Conservation (phyloP, 2,797 vertebrate genomes). For the Macropodus opercularis region DNA sequence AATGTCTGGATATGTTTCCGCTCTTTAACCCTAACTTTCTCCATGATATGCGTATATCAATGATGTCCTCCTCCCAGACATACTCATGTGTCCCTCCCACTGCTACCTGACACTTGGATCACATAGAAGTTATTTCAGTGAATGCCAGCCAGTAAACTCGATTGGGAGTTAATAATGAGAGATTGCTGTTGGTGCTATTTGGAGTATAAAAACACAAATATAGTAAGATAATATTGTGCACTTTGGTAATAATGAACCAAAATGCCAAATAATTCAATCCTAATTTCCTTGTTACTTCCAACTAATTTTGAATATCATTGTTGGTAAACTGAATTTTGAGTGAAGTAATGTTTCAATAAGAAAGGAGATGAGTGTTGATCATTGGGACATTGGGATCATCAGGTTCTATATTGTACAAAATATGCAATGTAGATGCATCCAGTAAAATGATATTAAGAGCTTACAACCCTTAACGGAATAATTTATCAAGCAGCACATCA, state of each 20-base stretch:
- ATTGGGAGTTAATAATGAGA: neutral
- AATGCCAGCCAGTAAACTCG: neutral
- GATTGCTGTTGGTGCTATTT: neutral
- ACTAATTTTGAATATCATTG: neutral
- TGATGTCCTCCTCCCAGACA: conserved; percentile 44
- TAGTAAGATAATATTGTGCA: too few relatives aligned
- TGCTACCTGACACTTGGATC: conserved; percentile 27
- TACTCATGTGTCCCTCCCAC: conserved; percentile 48
- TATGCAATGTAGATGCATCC: neutral
- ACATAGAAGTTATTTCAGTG: neutral
- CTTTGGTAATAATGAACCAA: too few relatives aligned
- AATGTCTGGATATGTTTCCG: conserved; percentile 72
- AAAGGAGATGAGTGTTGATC: conserved; percentile 4
- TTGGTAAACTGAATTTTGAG: neutral
- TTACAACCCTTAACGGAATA: conserved; percentile 3
- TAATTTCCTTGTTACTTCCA: neutral
- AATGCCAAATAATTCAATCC: conserved; percentile 1
- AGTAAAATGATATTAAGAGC: neutral
- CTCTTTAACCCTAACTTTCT: conserved; percentile 73
- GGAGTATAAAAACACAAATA: neutral
- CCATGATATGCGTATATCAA: conserved; percentile 74
- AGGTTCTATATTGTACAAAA: conserved; percentile 1
- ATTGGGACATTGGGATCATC: conserved; percentile 1
- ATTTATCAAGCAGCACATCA: conserved; percentile 25
- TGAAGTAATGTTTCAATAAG: neutral